Evolutionary conservation across 2,113 vertebrate genomes (phyloP).

Genomic region (Drymodes brunneopygia): DNA sequence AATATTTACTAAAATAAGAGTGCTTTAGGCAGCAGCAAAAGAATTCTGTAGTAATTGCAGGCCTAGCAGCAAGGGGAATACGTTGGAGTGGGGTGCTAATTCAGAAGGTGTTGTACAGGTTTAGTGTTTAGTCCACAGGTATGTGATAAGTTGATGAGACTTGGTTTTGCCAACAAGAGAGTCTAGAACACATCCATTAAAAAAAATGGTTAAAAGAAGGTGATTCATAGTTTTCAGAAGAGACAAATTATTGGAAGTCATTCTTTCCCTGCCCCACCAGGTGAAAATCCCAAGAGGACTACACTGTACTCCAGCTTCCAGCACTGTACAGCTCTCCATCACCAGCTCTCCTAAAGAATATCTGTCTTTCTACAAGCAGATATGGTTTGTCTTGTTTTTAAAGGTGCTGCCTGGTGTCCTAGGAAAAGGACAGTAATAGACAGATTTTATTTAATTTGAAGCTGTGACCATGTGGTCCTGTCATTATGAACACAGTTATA

Average conservation of each 20-base stretch:
- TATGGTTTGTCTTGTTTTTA: background rate
- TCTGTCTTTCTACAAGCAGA: background rate
- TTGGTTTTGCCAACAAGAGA: background rate
- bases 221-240: background rate
- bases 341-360: background rate
- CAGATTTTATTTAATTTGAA: slow-evolving; percentile 41
- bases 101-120: background rate
- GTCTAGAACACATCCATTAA: background rate
- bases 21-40: background rate
- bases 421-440: background rate
- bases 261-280: background rate
- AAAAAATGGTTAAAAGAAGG: background rate
- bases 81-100: background rate
- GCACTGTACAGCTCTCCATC: background rate
- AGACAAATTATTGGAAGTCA: background rate
- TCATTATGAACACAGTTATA: slow-evolving; percentile 38
- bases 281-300: background rate
- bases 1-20: background rate
- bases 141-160: background rate
- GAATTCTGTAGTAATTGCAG: background rate
- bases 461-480: slow-evolving; percentile 21
- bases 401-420: background rate
- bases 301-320: background rate
- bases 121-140: background rate
- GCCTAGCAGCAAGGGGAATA: background rate